These are phyloP conservation scores for Scaptomyza tumidula DNA, from an alignment of 2,888 invertebrate genomes.

Conservation along the genomic window DNA sequence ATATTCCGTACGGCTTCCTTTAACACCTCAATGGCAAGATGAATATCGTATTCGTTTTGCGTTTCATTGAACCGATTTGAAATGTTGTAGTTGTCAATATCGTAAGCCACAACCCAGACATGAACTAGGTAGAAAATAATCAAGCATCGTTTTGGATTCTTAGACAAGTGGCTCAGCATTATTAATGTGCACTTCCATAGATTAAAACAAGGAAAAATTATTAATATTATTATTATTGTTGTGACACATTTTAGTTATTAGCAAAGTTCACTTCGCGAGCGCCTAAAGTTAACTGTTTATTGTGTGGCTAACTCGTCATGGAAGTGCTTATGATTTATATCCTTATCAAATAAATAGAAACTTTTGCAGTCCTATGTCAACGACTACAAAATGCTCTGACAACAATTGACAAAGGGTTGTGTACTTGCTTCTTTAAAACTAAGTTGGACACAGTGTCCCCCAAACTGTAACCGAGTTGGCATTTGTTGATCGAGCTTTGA, in stretches of 20 bases:
- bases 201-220: background rate
- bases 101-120: slow-evolving; percentile 10
- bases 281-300: slow-evolving; percentile 27
- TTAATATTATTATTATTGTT: slow-evolving; percentile 6
- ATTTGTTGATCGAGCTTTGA: background rate
- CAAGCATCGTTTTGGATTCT: slow-evolving; percentile 5
- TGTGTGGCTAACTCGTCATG: background rate
- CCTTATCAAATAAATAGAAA: slow-evolving; percentile 27
- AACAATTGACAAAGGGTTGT: background rate
- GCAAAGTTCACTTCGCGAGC: slow-evolving; percentile 27
- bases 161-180: slow-evolving; percentile 31
- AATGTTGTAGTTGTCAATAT: slow-evolving; percentile 6
- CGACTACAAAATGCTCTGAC: background rate
- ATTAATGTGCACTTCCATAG: slow-evolving; percentile 14
- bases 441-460: background rate
- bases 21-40: slow-evolving; percentile 6
- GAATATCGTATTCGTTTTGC: slow-evolving; percentile 1
- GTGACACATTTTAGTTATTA: slow-evolving; percentile 3
- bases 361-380: background rate
- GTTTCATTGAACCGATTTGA: background rate
- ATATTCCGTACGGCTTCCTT: slow-evolving; percentile 37
- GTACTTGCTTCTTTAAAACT: no score
- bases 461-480: background rate
- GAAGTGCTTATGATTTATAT: slow-evolving; percentile 21
- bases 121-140: slow-evolving; percentile 31